Conservation (phyloP, 2,797 vertebrate species). For the Rallus crepitans region DNA sequence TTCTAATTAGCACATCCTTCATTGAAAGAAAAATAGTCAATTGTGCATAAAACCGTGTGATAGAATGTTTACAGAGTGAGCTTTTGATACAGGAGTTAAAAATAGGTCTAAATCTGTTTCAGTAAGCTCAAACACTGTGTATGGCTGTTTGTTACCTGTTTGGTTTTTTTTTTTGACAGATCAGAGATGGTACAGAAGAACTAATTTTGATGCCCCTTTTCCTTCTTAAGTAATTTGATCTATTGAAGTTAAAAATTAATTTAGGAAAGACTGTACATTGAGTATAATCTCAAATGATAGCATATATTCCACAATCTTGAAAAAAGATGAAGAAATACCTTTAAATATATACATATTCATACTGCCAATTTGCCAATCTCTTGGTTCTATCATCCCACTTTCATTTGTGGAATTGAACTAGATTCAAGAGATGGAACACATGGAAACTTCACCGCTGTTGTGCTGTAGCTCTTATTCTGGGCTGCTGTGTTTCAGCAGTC, state of each 20-base stretch:
- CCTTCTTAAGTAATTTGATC: not conserved
- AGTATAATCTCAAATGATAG: not conserved
- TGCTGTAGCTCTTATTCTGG: not conserved
- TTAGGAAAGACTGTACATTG: not conserved
- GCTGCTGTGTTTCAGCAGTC: not conserved
- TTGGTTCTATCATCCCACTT: accelerated
- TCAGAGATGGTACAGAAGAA: not conserved
- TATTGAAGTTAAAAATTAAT: not conserved
- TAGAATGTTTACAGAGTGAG: conserved; percentile 14
- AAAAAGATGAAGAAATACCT: not conserved
- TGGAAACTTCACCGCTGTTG: not conserved
- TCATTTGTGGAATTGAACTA: not conserved
- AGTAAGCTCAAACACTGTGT: not conserved
- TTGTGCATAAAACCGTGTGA: not conserved
- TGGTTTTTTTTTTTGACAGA: not conserved
- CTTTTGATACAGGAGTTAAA: conserved; percentile 25
- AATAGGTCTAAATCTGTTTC: conserved; percentile 4
- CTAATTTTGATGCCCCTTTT: not conserved
- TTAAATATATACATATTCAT: not conserved
- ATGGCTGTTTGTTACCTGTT: not conserved
- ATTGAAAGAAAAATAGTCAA: conserved; percentile 16
- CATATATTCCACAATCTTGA: not conserved
- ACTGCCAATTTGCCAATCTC: not conserved
- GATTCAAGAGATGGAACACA: not conserved
- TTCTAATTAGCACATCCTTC: conserved; percentile 59